Evolutionary conservation across 2,888 invertebrate genomes (phyloP).

Genomic region (Leptinotarsa rubiginosa): DNA sequence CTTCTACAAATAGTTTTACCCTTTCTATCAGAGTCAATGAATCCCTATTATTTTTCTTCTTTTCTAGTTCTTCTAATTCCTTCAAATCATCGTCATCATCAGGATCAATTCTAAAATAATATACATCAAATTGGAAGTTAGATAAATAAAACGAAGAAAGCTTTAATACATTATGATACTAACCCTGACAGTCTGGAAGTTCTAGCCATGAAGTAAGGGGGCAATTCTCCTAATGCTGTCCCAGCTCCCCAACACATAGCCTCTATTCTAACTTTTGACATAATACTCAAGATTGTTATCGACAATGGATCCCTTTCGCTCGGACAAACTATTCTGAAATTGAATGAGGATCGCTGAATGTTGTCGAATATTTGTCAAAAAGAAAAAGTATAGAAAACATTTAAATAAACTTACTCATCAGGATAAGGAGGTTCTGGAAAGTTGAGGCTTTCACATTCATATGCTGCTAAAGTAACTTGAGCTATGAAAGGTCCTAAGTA

Average conservation of each 20-base stretch:
- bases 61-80: constrained; percentile 79
- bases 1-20: constrained; percentile 87
- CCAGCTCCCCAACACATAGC: constrained; percentile 98
- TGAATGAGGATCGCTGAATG: too few species aligned
- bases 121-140: constrained; percentile 11
- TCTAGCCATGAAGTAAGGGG: constrained; percentile 99
- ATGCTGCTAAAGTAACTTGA: constrained; percentile 96
- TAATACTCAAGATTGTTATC: constrained; percentile 91
- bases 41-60: constrained; percentile 72
- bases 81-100: constrained; percentile 77
- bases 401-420: constrained; percentile 78
- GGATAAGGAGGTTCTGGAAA: constrained; percentile 99
- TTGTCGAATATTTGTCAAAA: too few species aligned
- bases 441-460: constrained; percentile 93
- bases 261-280: constrained; percentile 94
- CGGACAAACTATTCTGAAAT: constrained; percentile 89
- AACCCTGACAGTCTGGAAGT: constrained; percentile 81
- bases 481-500: constrained; percentile 99
- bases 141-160: not conserved
- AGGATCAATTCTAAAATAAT: constrained; percentile 61
- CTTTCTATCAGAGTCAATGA: constrained; percentile 77
- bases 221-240: constrained; percentile 98
- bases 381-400: too few species aligned
- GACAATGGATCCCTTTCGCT: constrained; percentile 70
- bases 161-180: constrained; percentile 29